Evolutionary conservation across 2,888 invertebrate genomes (phyloP).

Genomic region (Monopis laevigella): DNA sequence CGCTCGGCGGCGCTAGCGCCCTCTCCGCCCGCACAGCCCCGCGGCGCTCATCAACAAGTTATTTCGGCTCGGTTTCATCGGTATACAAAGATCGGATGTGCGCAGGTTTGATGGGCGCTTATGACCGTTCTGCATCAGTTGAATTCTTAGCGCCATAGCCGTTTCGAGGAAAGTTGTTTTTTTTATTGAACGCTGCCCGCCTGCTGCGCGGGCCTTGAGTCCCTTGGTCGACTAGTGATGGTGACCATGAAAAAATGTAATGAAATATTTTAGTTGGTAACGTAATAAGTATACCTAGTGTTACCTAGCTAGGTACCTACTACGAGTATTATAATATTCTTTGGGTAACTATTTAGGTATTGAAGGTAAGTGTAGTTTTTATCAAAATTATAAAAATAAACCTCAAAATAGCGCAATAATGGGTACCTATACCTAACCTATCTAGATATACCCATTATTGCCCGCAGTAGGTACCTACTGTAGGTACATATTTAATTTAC

Average conservation of each 20-base stretch:
- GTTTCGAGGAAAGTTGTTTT: slow-evolving; percentile 65
- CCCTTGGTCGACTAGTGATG: slow-evolving; percentile 21
- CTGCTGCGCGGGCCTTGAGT: slow-evolving; percentile 48
- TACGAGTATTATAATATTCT: no score
- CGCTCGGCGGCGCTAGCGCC: slow-evolving; percentile 67
- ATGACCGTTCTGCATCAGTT: slow-evolving; percentile 31
- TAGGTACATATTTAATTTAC: no score
- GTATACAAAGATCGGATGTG: slow-evolving; percentile 37
- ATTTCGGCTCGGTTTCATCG: slow-evolving; percentile 50
- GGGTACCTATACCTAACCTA: no score
- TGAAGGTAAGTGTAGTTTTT: no score
- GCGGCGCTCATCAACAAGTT: slow-evolving; percentile 58
- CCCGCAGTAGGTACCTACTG: no score
- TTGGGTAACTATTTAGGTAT: no score
- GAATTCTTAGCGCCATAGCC: slow-evolving; percentile 59
- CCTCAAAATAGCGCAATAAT: no score
- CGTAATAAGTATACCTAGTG: no score
- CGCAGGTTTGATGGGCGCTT: slow-evolving; percentile 30
- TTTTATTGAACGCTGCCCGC: slow-evolving; percentile 44
- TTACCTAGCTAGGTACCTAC: no score
- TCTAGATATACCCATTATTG: no score
- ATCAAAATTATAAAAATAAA: no score
- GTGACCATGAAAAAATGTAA: slow-evolving; percentile 52
- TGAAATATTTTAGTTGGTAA: no score
- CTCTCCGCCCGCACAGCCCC: slow-evolving; percentile 45